phyloP scores from a whole-genome alignment of 1,140 invertebrate genomes.

The Portunus trituberculatus region DNA sequence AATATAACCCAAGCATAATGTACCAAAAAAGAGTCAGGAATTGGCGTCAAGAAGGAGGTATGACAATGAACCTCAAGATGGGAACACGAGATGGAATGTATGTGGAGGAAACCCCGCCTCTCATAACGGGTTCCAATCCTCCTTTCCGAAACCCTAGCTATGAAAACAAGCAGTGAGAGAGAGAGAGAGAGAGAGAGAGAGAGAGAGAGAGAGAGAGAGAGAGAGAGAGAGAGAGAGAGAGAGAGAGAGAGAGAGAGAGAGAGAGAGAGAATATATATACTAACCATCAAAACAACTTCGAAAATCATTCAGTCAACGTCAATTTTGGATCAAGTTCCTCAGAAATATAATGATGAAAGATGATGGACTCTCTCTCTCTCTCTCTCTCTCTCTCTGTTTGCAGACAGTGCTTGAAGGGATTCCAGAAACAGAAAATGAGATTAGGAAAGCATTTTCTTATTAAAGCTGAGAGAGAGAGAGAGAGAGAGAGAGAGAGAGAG shows the following conservation, averaged over 20 bases:
- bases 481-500: slow-evolving; percentile 20
- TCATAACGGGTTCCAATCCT: no score
- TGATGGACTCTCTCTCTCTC: background rate
- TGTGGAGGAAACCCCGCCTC: no score
- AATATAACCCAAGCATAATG: no score
- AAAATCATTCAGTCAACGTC: background rate
- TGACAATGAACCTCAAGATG: no score
- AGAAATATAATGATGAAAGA: background rate
- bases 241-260: background rate
- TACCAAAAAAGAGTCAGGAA: no score
- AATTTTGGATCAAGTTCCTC: background rate
- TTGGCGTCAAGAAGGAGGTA: no score
- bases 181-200: background rate
- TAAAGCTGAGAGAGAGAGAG: slow-evolving; percentile 9
- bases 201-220: background rate
- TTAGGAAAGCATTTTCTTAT: background rate
- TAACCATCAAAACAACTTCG: background rate
- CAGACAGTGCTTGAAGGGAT: slow-evolving; percentile 2
- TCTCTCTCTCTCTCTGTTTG: background rate
- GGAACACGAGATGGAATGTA: no score
- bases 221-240: background rate
- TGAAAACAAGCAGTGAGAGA: background rate
- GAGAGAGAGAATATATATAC: background rate
- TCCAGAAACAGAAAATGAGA: slow-evolving; percentile 4
- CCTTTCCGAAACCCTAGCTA: no score